Evolutionary conservation across 2,113 vertebrate genomes (phyloP).

Genomic region (Dicerorhinus sumatrensis): DNA sequence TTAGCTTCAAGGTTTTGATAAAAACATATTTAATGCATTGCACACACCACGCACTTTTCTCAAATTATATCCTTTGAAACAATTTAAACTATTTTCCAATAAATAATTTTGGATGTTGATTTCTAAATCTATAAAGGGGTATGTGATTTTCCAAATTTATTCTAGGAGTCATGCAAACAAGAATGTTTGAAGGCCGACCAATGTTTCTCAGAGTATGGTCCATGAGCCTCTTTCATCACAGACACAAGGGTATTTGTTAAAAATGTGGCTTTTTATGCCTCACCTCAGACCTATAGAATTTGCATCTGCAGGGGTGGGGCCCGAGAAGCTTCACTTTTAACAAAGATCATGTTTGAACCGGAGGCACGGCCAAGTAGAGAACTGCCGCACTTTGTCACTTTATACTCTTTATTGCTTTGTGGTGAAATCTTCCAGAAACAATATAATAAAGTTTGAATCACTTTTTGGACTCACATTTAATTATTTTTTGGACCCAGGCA

Average conservation of each 20-base stretch:
- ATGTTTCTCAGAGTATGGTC: background rate
- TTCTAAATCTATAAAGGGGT: background rate
- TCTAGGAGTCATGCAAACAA: background rate
- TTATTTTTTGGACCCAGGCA: background rate
- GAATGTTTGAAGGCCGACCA: background rate
- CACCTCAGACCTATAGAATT: background rate
- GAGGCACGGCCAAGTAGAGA: background rate
- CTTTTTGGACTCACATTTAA: background rate
- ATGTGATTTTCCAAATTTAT: background rate
- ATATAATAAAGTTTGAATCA: background rate
- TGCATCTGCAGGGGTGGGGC: background rate
- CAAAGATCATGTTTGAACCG: background rate
- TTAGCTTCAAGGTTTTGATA: background rate
- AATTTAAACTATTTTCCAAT: constrained; percentile 15
- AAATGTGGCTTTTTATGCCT: background rate
- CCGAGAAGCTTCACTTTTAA: background rate
- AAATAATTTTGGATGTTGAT: background rate
- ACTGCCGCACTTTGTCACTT: background rate
- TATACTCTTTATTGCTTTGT: background rate
- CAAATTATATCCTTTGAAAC: background rate
- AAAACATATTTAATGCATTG: background rate
- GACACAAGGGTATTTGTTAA: background rate
- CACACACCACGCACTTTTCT: background rate
- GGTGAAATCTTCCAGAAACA: background rate
- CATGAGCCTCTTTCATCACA: background rate